A percentile compares a stretch with the other conserved stretches of the same genome.
Conservation (phyloP, 2,113 vertebrate genomes). For the Taxidea taxus region DNA sequence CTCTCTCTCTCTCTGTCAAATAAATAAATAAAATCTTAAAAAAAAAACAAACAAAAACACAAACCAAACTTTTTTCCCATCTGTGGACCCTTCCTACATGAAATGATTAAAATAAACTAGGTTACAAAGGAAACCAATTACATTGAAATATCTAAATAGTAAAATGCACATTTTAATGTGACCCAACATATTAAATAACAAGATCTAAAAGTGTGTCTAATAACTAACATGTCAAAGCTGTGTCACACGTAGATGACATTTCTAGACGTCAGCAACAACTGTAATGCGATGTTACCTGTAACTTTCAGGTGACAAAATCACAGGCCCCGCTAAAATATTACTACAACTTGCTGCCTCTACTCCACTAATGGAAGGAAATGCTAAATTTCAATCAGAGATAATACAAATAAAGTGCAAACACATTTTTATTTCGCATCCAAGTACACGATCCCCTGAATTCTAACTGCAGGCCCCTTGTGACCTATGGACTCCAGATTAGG, state of each 20-base stretch:
- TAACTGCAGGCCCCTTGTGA: background rate
- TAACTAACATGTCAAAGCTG: background rate
- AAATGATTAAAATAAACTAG: background rate
- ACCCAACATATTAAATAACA: background rate
- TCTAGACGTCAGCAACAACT: background rate
- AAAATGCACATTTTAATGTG: background rate
- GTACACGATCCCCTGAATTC: background rate
- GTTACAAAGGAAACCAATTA: background rate
- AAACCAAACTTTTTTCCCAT: background rate
- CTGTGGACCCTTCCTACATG: background rate
- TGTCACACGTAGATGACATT: background rate
- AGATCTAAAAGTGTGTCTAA: background rate
- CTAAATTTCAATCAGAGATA: conserved; percentile 16
- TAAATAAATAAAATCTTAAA: no score
- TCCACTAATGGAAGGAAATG: background rate
- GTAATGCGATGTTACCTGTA: background rate
- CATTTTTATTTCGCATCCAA: background rate
- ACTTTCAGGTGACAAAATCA: background rate
- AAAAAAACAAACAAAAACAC: background rate
- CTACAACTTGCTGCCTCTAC: background rate
- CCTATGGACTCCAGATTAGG: background rate
- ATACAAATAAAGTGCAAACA: background rate
- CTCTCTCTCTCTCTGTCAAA: no score
- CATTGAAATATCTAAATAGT: background rate
- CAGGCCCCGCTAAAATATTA: background rate